A percentile compares a stretch with the other conserved stretches of the same genome.
phyloP scores from a whole-genome alignment of 2,113 vertebrate species.

The Riparia riparia region DNA sequence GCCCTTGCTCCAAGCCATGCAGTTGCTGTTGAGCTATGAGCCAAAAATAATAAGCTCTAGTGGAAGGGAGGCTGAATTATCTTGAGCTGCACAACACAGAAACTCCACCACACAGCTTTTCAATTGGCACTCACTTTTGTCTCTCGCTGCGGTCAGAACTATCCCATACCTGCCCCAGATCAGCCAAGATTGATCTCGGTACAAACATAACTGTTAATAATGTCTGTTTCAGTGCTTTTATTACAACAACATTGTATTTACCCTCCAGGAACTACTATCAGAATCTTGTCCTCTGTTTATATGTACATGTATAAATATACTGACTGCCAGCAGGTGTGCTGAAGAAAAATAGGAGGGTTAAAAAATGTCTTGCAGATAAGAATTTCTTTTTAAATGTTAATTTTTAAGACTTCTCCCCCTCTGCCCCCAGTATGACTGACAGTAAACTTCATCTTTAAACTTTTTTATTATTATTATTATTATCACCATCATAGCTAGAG shows the following conservation, averaged over 20 bases:
- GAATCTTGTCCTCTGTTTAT: slow-evolving; percentile 50
- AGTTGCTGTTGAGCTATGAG: background rate
- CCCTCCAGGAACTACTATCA: slow-evolving; percentile 18
- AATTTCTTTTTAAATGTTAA: slow-evolving; percentile 77
- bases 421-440: background rate
- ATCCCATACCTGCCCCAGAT: background rate
- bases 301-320: slow-evolving; percentile 52
- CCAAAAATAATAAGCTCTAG: slow-evolving; percentile 33
- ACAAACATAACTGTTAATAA: background rate
- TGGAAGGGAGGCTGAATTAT: background rate
- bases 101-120: background rate
- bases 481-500: slow-evolving; percentile 63
- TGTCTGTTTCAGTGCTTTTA: background rate
- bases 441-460: slow-evolving; percentile 75
- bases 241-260: background rate
- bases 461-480: slow-evolving; percentile 19
- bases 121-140: background rate
- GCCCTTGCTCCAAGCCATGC: background rate
- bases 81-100: background rate
- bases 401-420: slow-evolving; percentile 27
- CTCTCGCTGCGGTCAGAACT: background rate
- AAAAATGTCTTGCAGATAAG: slow-evolving; percentile 69
- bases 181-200: background rate
- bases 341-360: slow-evolving; percentile 62
- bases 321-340: slow-evolving; percentile 41